Percentiles rank a stretch among this genome's conserved stretches.
phyloP scores from a whole-genome alignment of 2,113 vertebrate species.

The Chiloscyllium plagiosum region DNA sequence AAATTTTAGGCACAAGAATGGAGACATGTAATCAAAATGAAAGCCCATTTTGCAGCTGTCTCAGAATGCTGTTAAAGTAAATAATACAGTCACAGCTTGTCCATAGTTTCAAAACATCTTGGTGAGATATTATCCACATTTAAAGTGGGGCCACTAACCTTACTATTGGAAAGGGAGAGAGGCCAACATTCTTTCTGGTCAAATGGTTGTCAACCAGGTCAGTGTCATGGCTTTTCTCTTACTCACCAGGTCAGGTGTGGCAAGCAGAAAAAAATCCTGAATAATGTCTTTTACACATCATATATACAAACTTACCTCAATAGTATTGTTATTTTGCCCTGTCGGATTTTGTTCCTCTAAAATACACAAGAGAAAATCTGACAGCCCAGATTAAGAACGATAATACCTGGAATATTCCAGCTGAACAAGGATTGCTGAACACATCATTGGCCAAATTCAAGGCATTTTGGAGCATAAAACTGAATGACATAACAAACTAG shows the following conservation, averaged over 20 bases:
- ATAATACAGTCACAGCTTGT: neutral
- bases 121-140: neutral
- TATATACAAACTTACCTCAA: neutral
- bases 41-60: neutral
- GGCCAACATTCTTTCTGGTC: neutral
- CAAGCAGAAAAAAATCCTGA: neutral
- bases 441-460: neutral
- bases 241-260: neutral
- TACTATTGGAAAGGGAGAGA: neutral
- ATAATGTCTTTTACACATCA: neutral
- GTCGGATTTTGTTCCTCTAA: neutral
- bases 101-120: neutral
- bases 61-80: neutral
- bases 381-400: neutral
- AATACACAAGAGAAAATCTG: neutral
- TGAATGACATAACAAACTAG: neutral
- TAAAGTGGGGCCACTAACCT: neutral
- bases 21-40: neutral
- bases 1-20: neutral
- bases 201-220: neutral
- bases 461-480: neutral
- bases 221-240: neutral
- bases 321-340: neutral
- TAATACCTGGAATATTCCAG: neutral
- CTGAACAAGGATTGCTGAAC: neutral